A percentile compares a stretch with the other conserved stretches of the same genome.
These are phyloP conservation scores for Vireo altiloquus DNA, from an alignment of 2,113 vertebrate genomes.

Conservation along the genomic window DNA sequence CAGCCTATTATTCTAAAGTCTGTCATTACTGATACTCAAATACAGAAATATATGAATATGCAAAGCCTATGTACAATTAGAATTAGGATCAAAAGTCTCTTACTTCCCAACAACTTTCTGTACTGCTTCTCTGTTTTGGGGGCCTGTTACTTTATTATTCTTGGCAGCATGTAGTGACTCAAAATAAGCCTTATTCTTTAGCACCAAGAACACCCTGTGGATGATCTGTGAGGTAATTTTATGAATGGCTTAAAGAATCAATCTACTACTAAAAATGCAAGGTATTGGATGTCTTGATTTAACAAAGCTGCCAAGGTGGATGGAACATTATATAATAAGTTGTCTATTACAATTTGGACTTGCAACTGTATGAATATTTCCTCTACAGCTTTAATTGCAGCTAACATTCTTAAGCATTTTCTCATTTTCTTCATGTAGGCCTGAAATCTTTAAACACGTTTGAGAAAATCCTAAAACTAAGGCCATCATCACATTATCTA, in stretches of 20 bases:
- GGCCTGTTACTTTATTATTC: background rate
- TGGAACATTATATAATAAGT: background rate
- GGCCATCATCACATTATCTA: background rate
- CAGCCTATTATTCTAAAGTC: background rate
- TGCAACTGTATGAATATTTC: background rate
- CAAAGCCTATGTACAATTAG: background rate
- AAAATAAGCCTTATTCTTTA: background rate
- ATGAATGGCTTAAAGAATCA: background rate
- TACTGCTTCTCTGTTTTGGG: background rate
- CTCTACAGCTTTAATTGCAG: background rate
- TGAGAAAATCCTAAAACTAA: background rate
- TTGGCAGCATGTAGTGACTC: background rate
- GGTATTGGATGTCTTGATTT: background rate
- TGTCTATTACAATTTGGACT: background rate
- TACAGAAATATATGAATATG: background rate
- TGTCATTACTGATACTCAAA: background rate
- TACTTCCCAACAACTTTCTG: background rate
- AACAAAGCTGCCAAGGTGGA: background rate
- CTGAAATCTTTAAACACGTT: fast-evolving
- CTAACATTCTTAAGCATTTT: background rate
- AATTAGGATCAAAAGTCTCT: background rate
- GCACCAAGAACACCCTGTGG: background rate
- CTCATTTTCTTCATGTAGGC: background rate
- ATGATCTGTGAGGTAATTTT: background rate
- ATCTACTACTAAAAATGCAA: background rate